phyloP scores from a whole-genome alignment of 2,888 invertebrate species.

The Scelioninae gen. 1 region DNA sequence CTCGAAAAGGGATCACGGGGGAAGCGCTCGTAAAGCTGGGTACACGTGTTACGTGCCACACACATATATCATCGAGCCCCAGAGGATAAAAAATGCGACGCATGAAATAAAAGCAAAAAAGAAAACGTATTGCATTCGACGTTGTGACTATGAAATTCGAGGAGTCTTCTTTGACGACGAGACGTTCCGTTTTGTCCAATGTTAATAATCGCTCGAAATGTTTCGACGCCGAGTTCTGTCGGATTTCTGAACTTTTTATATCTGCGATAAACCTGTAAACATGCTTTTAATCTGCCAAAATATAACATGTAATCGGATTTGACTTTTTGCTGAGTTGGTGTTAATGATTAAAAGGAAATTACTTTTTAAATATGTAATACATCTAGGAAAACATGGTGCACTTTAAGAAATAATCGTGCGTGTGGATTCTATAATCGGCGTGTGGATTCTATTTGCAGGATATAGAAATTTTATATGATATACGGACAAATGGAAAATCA shows the following conservation, averaged over 20 bases:
- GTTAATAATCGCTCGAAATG: constrained; percentile 46
- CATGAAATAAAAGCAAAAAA: constrained; percentile 18
- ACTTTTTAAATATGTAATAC: too few relatives aligned
- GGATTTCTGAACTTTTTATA: constrained; percentile 20
- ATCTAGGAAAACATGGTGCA: too few relatives aligned
- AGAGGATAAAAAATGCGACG: constrained; percentile 37
- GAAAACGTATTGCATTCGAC: constrained; percentile 54
- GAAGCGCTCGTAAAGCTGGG: constrained; percentile 56
- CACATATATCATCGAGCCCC: constrained; percentile 44
- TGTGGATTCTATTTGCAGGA: too few relatives aligned
- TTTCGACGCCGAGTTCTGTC: constrained; percentile 27
- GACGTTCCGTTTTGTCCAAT: constrained; percentile 41
- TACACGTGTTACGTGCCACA: constrained; percentile 63
- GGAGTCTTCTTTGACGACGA: constrained; percentile 61
- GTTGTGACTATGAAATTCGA: constrained; percentile 65
- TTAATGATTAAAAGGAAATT: too few relatives aligned
- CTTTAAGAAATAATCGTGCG: too few relatives aligned
- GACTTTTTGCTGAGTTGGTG: background rate
- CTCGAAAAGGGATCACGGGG: constrained; percentile 64
- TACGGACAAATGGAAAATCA: too few relatives aligned
- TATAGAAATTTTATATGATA: too few relatives aligned
- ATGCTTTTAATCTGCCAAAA: constrained; percentile 54
- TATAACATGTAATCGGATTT: constrained; percentile 20
- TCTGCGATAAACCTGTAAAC: constrained; percentile 30
- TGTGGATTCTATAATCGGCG: too few relatives aligned